A percentile compares a stretch with the other conserved stretches of the same genome.
phyloP scores from a whole-genome alignment of 2,113 vertebrate species.

The Terrapene triunguis region DNA sequence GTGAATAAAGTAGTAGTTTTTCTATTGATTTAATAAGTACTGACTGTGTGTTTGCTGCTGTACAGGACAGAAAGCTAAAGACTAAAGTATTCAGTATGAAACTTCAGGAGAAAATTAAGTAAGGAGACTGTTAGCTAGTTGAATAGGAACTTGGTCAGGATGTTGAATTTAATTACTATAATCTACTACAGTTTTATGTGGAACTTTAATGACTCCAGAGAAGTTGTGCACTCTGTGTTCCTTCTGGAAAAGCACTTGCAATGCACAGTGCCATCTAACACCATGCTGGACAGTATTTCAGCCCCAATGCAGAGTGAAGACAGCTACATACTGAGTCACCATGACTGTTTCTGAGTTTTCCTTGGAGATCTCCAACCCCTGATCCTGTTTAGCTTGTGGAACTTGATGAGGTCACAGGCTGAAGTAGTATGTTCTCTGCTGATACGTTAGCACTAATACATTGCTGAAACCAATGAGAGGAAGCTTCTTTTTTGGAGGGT shows the following conservation, averaged over 20 bases:
- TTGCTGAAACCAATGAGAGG: neutral
- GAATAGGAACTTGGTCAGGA: neutral
- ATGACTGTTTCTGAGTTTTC: neutral
- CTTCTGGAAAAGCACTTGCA: neutral
- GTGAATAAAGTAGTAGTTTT: neutral
- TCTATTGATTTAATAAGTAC: neutral
- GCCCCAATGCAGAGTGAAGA: neutral
- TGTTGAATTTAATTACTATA: neutral
- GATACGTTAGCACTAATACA: fast-evolving
- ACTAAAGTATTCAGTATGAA: neutral
- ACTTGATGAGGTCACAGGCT: neutral
- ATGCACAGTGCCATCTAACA: neutral
- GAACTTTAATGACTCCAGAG: neutral
- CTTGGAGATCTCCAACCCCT: neutral
- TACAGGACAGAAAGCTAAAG: neutral
- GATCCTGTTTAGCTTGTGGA: neutral
- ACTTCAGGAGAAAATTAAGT: neutral
- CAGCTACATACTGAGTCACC: neutral
- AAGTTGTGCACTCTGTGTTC: neutral
- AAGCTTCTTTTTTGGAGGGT: neutral
- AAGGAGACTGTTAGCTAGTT: neutral
- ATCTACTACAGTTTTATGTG: neutral
- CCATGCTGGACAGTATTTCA: neutral
- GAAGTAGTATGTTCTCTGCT: neutral
- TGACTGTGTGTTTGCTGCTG: neutral